Conservation (phyloP, 1,140 invertebrate species). For the Rhopalosiphum padi region DNA sequence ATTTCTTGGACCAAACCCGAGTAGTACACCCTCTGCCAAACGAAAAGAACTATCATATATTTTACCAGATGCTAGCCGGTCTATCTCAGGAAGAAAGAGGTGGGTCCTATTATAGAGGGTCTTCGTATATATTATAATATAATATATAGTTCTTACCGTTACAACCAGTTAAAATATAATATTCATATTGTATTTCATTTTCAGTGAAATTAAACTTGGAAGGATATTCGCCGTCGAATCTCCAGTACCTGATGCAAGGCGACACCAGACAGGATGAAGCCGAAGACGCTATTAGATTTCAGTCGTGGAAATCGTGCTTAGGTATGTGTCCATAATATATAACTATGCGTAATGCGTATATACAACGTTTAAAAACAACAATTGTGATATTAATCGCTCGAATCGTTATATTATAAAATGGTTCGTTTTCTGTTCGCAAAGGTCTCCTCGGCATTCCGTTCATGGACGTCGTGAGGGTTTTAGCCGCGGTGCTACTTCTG, state of each 20-base stretch:
- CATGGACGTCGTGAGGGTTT: slow-evolving; percentile 88
- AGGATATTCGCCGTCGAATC: slow-evolving; percentile 79
- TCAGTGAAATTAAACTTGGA: slow-evolving; percentile 80
- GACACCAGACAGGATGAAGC: slow-evolving; percentile 78
- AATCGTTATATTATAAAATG: neutral
- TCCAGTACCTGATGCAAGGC: slow-evolving; percentile 80
- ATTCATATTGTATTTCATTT: neutral
- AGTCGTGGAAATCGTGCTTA: slow-evolving; percentile 88
- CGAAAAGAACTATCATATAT: slow-evolving; percentile 97
- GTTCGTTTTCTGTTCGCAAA: slow-evolving; percentile 61
- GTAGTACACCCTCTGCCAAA: slow-evolving; percentile 83
- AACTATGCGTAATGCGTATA: neutral
- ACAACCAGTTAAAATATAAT: neutral
- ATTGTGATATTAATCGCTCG: neutral
- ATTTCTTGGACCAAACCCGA: slow-evolving; percentile 91
- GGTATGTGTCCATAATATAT: slow-evolving; percentile 64
- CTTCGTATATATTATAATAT: neutral
- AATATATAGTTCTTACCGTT: neutral
- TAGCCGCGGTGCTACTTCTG: slow-evolving; percentile 87
- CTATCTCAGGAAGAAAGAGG: slow-evolving; percentile 85
- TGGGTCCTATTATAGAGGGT: slow-evolving; percentile 61
- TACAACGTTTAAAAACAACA: neutral
- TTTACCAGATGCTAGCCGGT: slow-evolving; percentile 95
- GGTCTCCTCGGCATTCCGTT: slow-evolving; percentile 90
- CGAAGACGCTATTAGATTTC: slow-evolving; percentile 80